A percentile compares a stretch with the other conserved stretches of the same genome.
Conservation (phyloP, 1,140 invertebrate genomes). For the Drosophila kikkawai region DNA sequence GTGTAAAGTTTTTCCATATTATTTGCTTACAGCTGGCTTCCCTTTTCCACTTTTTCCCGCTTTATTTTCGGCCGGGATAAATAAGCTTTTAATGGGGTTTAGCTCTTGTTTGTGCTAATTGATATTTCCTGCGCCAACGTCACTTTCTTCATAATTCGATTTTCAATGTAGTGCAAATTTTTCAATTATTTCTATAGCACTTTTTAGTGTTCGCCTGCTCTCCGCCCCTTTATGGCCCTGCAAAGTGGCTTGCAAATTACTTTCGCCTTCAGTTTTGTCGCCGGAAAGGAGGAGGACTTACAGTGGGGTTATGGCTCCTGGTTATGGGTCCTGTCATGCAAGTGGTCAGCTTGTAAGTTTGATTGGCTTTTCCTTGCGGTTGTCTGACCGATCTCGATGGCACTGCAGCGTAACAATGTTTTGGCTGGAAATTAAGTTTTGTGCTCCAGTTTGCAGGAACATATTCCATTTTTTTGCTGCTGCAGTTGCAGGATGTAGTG, state of each 20-base stretch:
- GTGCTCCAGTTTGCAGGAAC: constrained; percentile 64
- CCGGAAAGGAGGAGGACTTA: neutral
- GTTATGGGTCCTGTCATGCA: constrained; percentile 22
- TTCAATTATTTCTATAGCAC: constrained; percentile 72
- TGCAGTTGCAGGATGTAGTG: constrained; percentile 22
- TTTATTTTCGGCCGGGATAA: constrained; percentile 56
- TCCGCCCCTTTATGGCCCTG: constrained; percentile 19
- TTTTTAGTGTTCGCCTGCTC: constrained; percentile 16
- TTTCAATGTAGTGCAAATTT: constrained; percentile 70
- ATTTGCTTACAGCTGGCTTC: constrained; percentile 54
- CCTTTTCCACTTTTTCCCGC: constrained; percentile 30
- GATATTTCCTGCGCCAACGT: constrained; percentile 66
- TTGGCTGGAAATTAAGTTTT: constrained; percentile 68
- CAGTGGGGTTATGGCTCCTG: constrained; percentile 9
- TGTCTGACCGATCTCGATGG: constrained; percentile 53
- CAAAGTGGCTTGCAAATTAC: constrained; percentile 72
- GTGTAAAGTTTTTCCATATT: constrained; percentile 60
- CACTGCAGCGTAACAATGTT: constrained; percentile 58
- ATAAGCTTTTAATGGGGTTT: constrained; percentile 81
- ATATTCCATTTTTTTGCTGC: constrained; percentile 29
- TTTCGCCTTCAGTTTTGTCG: constrained; percentile 64
- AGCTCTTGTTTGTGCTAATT: constrained; percentile 67
- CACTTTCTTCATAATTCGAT: constrained; percentile 78
- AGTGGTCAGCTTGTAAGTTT: constrained; percentile 66
- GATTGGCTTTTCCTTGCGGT: constrained; percentile 74